phyloP scores from a whole-genome alignment of 2,888 invertebrate genomes.

The Eupithecia exiguata region DNA sequence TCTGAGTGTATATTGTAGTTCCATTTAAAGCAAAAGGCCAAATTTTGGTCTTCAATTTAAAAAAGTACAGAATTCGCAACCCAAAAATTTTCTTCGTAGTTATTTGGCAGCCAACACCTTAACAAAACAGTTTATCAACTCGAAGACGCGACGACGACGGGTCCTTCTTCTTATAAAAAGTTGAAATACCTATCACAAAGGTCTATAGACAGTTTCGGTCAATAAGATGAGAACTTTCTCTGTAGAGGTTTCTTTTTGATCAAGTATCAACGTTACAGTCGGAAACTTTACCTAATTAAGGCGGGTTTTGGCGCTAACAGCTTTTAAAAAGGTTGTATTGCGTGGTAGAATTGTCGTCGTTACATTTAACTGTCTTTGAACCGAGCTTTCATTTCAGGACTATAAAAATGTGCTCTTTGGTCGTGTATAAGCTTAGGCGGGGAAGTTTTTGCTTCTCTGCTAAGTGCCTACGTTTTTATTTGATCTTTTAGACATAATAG shows the following conservation, averaged over 20 bases:
- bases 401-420: background rate
- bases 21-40: no score
- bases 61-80: no score
- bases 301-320: background rate
- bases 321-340: background rate
- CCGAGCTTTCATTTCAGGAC: background rate
- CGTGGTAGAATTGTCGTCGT: background rate
- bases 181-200: background rate
- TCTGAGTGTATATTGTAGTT: no score
- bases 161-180: background rate
- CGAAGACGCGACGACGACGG: background rate
- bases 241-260: conserved; percentile 4
- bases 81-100: no score
- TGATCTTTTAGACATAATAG: no score
- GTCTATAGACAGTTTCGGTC: background rate
- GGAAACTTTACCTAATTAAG: background rate
- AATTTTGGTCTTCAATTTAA: no score
- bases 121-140: background rate
- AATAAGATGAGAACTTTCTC: background rate
- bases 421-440: background rate
- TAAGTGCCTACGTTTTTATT: no score
- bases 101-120: background rate
- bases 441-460: background rate
- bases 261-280: conserved; percentile 2
- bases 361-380: background rate